These are phyloP conservation scores for Apeira syringaria DNA, from an alignment of 2,888 invertebrate genomes.

Conservation along the genomic window DNA sequence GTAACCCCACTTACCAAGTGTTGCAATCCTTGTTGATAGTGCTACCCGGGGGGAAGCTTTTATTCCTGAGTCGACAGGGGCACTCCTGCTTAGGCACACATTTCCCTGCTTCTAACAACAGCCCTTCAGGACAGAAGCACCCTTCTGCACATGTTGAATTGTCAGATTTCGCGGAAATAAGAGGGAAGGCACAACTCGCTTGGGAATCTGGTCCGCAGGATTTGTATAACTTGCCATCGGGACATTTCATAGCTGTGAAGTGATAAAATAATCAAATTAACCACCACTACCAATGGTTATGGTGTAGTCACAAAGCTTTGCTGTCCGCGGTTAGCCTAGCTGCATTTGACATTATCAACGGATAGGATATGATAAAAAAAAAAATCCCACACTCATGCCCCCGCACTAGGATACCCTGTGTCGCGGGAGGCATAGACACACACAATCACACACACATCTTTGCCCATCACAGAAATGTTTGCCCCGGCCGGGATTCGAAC, in stretches of 20 bases:
- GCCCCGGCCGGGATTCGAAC: too few species aligned
- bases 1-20: slow-evolving; percentile 85
- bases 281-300: too few species aligned
- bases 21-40: slow-evolving; percentile 92
- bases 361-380: too few species aligned
- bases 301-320: too few species aligned
- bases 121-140: slow-evolving; percentile 93
- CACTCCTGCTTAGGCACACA: slow-evolving; percentile 90
- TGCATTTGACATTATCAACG: too few species aligned
- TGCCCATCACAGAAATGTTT: too few species aligned
- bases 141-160: slow-evolving; percentile 90
- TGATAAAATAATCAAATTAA: not conserved
- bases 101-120: slow-evolving; percentile 88
- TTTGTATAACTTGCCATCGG: slow-evolving; percentile 89
- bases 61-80: slow-evolving; percentile 91
- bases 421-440: too few species aligned
- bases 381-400: too few species aligned
- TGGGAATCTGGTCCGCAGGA: slow-evolving; percentile 90
- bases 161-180: slow-evolving; percentile 39
- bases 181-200: slow-evolving; percentile 87
- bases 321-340: too few species aligned
- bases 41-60: slow-evolving; percentile 87
- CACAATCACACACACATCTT: too few species aligned
- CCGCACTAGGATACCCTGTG: too few species aligned
- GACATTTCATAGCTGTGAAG: slow-evolving; percentile 88